Conservation (phyloP, 2,888 invertebrate genomes). For the Netelia inedita region DNA sequence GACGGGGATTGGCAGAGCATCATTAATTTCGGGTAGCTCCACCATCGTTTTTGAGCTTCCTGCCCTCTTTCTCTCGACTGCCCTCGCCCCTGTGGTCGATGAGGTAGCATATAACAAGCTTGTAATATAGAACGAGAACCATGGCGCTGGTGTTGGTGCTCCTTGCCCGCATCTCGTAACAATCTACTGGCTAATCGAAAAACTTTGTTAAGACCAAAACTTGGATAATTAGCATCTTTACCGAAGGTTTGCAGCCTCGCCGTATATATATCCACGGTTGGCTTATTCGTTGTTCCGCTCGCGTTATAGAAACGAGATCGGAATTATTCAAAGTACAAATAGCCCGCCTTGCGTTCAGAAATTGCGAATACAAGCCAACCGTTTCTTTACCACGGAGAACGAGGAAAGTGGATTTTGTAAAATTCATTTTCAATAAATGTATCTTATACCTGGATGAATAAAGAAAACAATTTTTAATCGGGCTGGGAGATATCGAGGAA, state of each 20-base stretch:
- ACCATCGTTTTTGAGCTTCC: slow-evolving; percentile 69
- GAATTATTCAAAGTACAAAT: slow-evolving; percentile 81
- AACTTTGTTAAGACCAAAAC: slow-evolving; percentile 84
- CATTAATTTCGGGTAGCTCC: slow-evolving; percentile 78
- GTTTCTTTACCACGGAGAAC: slow-evolving; percentile 14
- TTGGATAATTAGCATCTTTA: slow-evolving; percentile 85
- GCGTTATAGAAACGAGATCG: slow-evolving; percentile 57
- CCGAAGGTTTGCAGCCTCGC: slow-evolving; percentile 78
- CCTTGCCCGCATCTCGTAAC: slow-evolving; percentile 79
- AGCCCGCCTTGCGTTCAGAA: slow-evolving; percentile 51
- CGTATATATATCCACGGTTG: slow-evolving; percentile 65
- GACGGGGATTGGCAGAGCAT: slow-evolving; percentile 77
- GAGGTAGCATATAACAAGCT: slow-evolving; percentile 73
- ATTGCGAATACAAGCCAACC: slow-evolving; percentile 14
- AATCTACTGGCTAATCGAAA: slow-evolving; percentile 84
- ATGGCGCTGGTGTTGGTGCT: slow-evolving; percentile 47
- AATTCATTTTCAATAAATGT: neutral
- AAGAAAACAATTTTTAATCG: neutral
- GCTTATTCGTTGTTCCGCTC: slow-evolving; percentile 42
- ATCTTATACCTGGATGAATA: no score
- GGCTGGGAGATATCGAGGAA: neutral
- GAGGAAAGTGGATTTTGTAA: slow-evolving; percentile 9
- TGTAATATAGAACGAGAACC: slow-evolving; percentile 46
- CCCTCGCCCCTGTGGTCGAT: slow-evolving; percentile 45
- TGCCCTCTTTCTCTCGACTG: slow-evolving; percentile 26